These are phyloP conservation scores for Didymodactylos carnosus DNA, from an alignment of 2,888 invertebrate genomes.

Conservation along the genomic window DNA sequence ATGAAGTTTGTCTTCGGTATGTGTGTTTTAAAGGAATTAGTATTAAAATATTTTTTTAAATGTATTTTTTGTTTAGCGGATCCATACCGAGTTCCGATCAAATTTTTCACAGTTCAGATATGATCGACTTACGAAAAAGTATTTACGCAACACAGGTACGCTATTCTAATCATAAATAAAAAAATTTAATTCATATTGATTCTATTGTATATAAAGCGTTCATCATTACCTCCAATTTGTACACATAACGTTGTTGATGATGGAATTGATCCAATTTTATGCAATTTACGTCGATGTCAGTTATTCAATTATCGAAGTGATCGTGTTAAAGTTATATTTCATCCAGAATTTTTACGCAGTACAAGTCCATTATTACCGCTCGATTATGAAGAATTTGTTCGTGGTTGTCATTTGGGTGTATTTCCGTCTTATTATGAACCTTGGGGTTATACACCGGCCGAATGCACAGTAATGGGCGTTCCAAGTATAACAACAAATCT, in stretches of 20 bases:
- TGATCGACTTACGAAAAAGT: neutral
- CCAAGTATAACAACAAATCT: conserved; percentile 92
- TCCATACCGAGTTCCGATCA: neutral
- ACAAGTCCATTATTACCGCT: conserved; percentile 90
- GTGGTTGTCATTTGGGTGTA: conserved; percentile 93
- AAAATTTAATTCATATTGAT: too few relatives aligned
- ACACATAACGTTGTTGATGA: conserved; percentile 87
- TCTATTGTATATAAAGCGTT: conserved; percentile 43
- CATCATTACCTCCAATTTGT: conserved; percentile 74
- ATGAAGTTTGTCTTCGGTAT: conserved; percentile 58
- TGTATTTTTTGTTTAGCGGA: neutral
- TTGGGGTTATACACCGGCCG: conserved; percentile 98
- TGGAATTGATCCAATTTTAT: conserved; percentile 68
- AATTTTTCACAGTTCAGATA: neutral
- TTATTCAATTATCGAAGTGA: conserved; percentile 79
- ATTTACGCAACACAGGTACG: neutral
- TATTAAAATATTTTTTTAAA: too few relatives aligned
- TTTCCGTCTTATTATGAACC: conserved; percentile 99
- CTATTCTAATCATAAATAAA: conserved; percentile 40
- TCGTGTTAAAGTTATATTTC: conserved; percentile 91
- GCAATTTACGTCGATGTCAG: conserved; percentile 64
- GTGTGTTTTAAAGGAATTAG: too few relatives aligned
- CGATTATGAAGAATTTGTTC: conserved; percentile 95
- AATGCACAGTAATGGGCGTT: conserved; percentile 98
- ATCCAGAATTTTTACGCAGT: conserved; percentile 89